Evolutionary conservation across 2,113 vertebrate species (phyloP).

Genomic region (Ariopsis seemanni): DNA sequence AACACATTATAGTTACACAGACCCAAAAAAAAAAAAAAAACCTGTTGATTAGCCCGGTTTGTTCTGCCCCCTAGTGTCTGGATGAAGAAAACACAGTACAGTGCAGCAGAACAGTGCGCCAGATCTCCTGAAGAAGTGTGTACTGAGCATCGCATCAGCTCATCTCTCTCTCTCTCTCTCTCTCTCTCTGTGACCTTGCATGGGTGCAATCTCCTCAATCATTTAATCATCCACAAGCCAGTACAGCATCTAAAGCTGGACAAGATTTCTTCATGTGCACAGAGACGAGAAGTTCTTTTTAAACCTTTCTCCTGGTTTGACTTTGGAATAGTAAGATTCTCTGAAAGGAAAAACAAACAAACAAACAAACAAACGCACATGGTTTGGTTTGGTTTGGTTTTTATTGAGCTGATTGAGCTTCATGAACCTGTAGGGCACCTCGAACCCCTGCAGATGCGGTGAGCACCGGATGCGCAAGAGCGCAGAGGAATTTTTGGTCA

Average conservation of each 20-base stretch:
- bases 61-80: conserved; percentile 38
- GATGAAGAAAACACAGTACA: conserved; percentile 5
- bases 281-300: background rate
- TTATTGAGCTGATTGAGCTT: background rate
- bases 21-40: background rate
- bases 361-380: background rate
- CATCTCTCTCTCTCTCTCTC: conserved; percentile 14
- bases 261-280: background rate
- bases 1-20: background rate
- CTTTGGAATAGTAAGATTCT: background rate
- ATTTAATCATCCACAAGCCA: background rate
- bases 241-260: background rate
- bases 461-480: conserved; percentile 11
- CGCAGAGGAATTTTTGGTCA: background rate
- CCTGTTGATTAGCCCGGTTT: conserved; percentile 32
- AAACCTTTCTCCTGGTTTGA: background rate
- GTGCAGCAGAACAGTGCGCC: conserved; percentile 39
- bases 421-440: conserved; percentile 9
- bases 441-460: conserved; percentile 4
- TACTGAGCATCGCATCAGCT: background rate
- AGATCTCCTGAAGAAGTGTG: conserved; percentile 4
- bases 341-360: too few species aligned
- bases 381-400: background rate
- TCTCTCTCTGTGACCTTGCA: conserved; percentile 15
- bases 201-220: conserved; percentile 16